A percentile compares a stretch with the other conserved stretches of the same genome.
phyloP scores from a whole-genome alignment of 1,140 invertebrate genomes.

The Drosophila asahinai region DNA sequence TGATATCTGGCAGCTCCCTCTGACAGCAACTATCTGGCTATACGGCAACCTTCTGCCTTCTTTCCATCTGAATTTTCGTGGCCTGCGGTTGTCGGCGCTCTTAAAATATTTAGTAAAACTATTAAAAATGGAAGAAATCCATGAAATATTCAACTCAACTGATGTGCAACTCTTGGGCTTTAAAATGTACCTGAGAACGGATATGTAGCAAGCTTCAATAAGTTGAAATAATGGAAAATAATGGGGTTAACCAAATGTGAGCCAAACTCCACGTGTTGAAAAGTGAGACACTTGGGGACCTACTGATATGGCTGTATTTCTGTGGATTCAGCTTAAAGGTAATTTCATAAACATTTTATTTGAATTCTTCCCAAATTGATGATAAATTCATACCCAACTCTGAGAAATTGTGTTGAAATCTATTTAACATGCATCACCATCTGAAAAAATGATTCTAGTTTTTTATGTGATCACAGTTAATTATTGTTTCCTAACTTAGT shows the following conservation, averaged over 20 bases:
- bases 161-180: too few species aligned
- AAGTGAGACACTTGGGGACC: constrained; percentile 9
- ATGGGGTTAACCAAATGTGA: neutral
- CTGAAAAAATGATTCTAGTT: constrained; percentile 19
- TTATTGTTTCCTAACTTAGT: neutral
- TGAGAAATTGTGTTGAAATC: constrained; percentile 55
- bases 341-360: neutral
- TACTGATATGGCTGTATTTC: neutral
- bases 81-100: neutral
- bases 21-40: neutral
- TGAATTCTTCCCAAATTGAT: constrained; percentile 9
- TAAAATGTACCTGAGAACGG: neutral
- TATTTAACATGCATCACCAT: constrained; percentile 66
- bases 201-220: neutral
- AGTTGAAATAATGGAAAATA: neutral
- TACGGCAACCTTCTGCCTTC: constrained; percentile 27
- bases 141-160: neutral
- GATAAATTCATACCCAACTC: constrained; percentile 47
- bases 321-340: constrained; percentile 1
- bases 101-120: neutral
- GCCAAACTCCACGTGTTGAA: constrained; percentile 24
- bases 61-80: constrained; percentile 8
- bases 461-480: neutral
- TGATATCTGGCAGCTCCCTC: constrained; percentile 19
- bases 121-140: constrained; percentile 4